Evolutionary conservation across 2,797 vertebrate genomes (phyloP), one percentile per base, ranked within the genome.

Genomic region (Pseudochromis fuscus): DNA sequence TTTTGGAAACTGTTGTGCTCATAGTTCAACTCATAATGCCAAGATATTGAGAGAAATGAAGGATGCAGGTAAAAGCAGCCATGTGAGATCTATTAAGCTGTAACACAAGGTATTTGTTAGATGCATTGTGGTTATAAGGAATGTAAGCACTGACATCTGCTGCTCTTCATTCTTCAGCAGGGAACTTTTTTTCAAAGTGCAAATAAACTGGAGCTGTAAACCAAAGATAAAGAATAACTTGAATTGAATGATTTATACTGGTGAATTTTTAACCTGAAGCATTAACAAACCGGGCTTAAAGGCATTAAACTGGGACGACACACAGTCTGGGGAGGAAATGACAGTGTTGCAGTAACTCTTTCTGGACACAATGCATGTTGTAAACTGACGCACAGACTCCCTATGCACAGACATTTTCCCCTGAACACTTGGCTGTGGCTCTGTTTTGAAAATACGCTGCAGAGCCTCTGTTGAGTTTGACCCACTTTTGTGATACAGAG

Each of bases 401-500:
- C 48, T 50, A 57, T 37, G 30, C 21, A 49, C 31, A 67, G 21
- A 73, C 63, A 4, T 40, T 68, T 67, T 45, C 48, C 60, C 58
- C 52, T 3, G 2, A 67, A 72, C 35, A 50, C 59, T 81, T 79
- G 67, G 63, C 60, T 71, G 18, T 24, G 59, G 5, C 27, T 64
- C 42, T 83, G 82, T 75, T 86, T 78, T 81, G 59, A 83, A 84
- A 83, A 88, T 35, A 56, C 37, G 38, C 61, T 58, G 51, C 69
- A 70, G 45, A 67, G 67, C 27, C 58, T 74, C 65, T 62, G 37
- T 51, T 46, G 64, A 67, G 57, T 83, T 72, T 88, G 83, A 87
- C 87, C 88, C 88, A 89, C 74, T 90, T 90, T 81, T 68, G 24
- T 40, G 68, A 79, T 50, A 38, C 53, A 55, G 63, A 77, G 70